A percentile compares a stretch with the other conserved stretches of the same genome.
Evolutionary conservation across 2,797 vertebrate species (phyloP).

Genomic region (Gallinago stenura): DNA sequence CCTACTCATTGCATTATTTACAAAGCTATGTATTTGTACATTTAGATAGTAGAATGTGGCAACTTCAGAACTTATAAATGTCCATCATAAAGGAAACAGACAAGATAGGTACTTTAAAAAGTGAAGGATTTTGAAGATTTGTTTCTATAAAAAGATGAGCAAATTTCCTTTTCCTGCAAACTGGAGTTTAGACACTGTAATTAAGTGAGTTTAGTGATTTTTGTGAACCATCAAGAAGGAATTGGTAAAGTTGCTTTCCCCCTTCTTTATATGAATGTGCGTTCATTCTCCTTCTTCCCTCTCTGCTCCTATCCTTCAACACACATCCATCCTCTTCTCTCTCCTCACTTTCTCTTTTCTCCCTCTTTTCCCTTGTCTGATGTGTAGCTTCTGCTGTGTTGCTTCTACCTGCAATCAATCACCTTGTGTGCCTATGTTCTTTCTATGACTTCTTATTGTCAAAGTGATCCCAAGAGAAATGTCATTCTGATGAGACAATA

Average conservation of each 20-base stretch:
- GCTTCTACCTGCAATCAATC: neutral
- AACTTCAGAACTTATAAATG: neutral
- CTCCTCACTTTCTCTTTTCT: neutral
- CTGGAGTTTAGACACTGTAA: neutral
- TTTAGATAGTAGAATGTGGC: neutral
- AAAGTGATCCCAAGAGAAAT: neutral
- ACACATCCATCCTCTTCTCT: neutral
- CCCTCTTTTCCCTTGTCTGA: neutral
- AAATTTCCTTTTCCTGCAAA: conserved; percentile 16
- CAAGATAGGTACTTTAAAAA: neutral
- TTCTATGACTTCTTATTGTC: neutral
- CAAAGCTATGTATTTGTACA: neutral
- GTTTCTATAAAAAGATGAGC: neutral
- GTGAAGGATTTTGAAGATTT: neutral
- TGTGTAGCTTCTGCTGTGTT: neutral
- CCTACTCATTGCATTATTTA: neutral
- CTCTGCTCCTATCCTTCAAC: neutral
- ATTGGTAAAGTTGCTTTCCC: neutral
- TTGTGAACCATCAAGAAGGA: neutral
- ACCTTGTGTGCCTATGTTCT: rapidly evolving
- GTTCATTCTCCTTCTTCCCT: neutral
- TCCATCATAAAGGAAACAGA: neutral
- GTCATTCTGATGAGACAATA: neutral
- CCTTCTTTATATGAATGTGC: neutral
- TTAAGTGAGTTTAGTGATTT: neutral